Evolutionary conservation across 53 echinoderm and acorn worm species (phyloP).

Genomic region (Apostichopus leukothele): DNA sequence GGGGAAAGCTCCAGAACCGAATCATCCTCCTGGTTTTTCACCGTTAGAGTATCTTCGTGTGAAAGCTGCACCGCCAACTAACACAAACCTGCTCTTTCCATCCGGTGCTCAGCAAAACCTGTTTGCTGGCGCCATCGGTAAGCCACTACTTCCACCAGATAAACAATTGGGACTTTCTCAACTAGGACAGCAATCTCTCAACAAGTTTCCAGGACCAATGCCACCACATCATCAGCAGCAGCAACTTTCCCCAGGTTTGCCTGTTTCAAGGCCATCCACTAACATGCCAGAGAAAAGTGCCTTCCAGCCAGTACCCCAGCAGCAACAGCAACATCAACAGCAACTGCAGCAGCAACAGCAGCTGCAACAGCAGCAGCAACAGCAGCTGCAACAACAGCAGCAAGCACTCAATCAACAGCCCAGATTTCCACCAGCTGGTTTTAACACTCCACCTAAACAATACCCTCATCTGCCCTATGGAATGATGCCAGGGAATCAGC

Average conservation of each 20-base stretch:
- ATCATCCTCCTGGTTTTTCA: slow-evolving; percentile 2
- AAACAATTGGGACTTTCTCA: background rate
- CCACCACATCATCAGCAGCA: background rate
- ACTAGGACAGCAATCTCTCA: background rate
- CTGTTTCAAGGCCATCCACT: background rate
- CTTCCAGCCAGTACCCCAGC: slow-evolving; percentile 42
- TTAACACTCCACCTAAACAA: slow-evolving; percentile 6
- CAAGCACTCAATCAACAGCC: background rate
- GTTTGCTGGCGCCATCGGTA: background rate
- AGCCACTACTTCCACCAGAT: background rate
- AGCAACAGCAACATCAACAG: background rate
- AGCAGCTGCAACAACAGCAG: background rate
- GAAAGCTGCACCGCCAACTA: slow-evolving; percentile 9
- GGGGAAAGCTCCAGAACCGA: background rate
- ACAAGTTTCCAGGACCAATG: background rate
- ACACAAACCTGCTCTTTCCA: slow-evolving; percentile 5
- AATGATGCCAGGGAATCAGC: background rate
- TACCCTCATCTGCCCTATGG: background rate
- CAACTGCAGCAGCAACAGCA: background rate
- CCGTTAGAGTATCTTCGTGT: background rate
- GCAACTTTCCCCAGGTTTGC: background rate
- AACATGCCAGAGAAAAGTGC: slow-evolving; percentile 26
- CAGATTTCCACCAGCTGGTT: background rate
- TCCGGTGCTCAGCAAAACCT: slow-evolving; percentile 3
- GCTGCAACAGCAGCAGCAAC: background rate